phyloP scores from a whole-genome alignment of 2,113 vertebrate genomes.

The Dolichallabes microphthalmus region DNA sequence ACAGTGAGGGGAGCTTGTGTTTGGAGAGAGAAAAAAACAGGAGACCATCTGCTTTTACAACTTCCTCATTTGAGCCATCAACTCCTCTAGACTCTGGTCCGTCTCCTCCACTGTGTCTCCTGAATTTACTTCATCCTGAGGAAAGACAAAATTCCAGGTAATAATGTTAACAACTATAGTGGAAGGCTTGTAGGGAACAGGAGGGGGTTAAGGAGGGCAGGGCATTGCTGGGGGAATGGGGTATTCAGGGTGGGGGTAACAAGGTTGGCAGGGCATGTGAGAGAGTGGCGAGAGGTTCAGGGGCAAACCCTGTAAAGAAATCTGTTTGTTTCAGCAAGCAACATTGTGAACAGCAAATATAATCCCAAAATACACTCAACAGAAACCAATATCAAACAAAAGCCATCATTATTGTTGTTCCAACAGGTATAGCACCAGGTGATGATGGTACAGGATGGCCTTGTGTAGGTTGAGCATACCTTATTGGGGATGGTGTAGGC shows the following conservation, averaged over 20 bases:
- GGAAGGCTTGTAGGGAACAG: not conserved
- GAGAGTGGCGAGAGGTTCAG: not conserved
- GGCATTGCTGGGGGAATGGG: not conserved
- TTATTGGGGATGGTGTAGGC: slow-evolving; percentile 89
- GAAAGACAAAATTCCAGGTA: slow-evolving; percentile 9
- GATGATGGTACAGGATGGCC: not conserved
- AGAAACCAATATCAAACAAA: not conserved
- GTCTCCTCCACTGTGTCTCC: slow-evolving; percentile 74
- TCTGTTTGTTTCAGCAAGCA: not conserved
- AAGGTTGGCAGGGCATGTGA: not conserved
- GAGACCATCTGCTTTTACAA: slow-evolving; percentile 67
- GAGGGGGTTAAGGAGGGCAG: not conserved
- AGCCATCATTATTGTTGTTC: not conserved
- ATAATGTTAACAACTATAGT: not conserved
- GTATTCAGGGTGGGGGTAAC: not conserved
- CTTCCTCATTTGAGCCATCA: slow-evolving; percentile 93
- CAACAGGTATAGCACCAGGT: not conserved
- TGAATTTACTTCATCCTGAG: slow-evolving; percentile 49
- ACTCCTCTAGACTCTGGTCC: slow-evolving; percentile 88
- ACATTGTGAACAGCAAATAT: not conserved
- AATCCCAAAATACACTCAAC: not conserved
- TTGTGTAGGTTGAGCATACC: slow-evolving; percentile 64
- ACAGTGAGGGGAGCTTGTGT: not conserved
- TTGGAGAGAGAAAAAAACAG: not conserved
- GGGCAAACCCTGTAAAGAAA: not conserved